Evolutionary conservation across 1,140 invertebrate species (phyloP).

Genomic region (Meloidogyne floridensis): DNA sequence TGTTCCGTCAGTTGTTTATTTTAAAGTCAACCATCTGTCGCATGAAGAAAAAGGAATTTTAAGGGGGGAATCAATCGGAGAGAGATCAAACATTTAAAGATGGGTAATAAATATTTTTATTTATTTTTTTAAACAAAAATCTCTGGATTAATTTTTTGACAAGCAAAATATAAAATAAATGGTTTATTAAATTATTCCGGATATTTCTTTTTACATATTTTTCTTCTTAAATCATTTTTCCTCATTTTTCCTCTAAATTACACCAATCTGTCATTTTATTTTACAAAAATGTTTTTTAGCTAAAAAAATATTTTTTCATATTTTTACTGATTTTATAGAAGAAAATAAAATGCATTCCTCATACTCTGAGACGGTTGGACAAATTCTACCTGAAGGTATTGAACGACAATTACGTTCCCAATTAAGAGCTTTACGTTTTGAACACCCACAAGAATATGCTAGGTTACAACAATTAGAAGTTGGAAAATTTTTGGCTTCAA

Average conservation of each 20-base stretch:
- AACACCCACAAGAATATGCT: constrained; percentile 28
- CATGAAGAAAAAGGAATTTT: neutral
- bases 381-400: constrained; percentile 13
- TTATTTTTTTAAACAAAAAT: neutral
- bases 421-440: constrained; percentile 20
- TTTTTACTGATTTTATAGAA: neutral
- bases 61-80: neutral
- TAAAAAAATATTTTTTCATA: neutral
- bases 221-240: neutral
- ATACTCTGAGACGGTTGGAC: neutral
- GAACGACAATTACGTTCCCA: constrained; percentile 13
- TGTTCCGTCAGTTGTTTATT: neutral
- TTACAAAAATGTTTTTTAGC: neutral
- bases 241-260: neutral
- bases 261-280: constrained; percentile 7
- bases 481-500: constrained; percentile 26
- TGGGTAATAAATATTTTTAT: neutral
- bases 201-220: neutral
- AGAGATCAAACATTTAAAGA: neutral
- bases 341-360: constrained; percentile 10
- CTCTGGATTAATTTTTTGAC: neutral
- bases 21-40: neutral
- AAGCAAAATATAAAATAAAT: neutral
- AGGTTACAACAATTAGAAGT: constrained; percentile 22
- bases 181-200: neutral